These are phyloP conservation scores for Neostethus bicornis DNA, from an alignment of 2,797 vertebrate genomes.

Conservation along the genomic window DNA sequence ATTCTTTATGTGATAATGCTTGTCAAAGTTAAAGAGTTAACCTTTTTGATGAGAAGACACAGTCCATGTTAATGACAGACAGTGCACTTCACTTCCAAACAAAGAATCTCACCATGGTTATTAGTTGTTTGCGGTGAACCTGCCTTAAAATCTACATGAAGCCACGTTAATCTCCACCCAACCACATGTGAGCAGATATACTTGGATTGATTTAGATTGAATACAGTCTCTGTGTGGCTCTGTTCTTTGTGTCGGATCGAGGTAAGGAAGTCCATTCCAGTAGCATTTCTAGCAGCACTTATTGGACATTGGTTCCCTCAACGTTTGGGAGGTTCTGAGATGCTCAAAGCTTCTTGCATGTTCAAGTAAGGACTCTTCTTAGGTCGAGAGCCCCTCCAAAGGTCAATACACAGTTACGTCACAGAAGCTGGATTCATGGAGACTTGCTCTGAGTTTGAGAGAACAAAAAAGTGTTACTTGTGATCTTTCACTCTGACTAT, in stretches of 20 bases:
- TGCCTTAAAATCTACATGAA: constrained; percentile 35
- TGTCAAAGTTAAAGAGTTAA: constrained; percentile 17
- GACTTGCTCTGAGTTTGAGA: constrained; percentile 43
- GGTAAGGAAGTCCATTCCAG: constrained; percentile 36
- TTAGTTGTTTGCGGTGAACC: constrained; percentile 44
- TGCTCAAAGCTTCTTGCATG: constrained; percentile 55
- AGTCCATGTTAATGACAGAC: constrained; percentile 40
- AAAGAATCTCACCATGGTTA: constrained; percentile 40
- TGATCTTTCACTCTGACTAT: constrained; percentile 38
- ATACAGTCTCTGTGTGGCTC: constrained; percentile 67
- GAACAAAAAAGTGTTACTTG: constrained; percentile 43
- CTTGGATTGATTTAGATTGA: constrained; percentile 60
- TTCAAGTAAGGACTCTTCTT: constrained; percentile 74
- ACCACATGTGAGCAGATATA: constrained; percentile 45
- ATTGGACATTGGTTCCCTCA: constrained; percentile 38
- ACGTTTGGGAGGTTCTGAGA: constrained; percentile 62
- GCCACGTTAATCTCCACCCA: constrained; percentile 56
- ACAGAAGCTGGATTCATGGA: constrained; percentile 77
- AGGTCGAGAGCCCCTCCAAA: constrained; percentile 66
- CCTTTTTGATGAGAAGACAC: constrained; percentile 15
- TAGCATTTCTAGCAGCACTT: constrained; percentile 66
- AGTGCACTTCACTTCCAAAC: constrained; percentile 25
- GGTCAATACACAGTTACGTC: constrained; percentile 76
- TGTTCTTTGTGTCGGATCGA: constrained; percentile 70
- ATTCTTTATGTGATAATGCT: constrained; percentile 12